These are phyloP conservation scores for Drosophila ironensis DNA, from an alignment of 1,140 invertebrate species.

Conservation along the genomic window DNA sequence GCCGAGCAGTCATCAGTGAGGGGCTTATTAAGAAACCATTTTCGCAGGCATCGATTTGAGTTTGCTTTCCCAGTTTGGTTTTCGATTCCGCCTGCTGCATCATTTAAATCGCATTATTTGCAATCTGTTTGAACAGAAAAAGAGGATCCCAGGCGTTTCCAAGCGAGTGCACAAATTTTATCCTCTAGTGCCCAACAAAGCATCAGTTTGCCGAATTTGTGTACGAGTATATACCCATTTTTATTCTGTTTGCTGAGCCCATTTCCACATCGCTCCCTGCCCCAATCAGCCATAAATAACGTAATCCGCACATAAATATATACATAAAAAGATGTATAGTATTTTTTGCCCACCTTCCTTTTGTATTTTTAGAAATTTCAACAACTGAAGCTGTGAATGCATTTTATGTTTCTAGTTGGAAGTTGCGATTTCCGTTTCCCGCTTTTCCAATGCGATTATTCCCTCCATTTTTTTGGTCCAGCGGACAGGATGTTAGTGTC, in stretches of 20 bases:
- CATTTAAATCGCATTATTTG: slow-evolving; percentile 35
- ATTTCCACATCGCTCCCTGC: not conserved
- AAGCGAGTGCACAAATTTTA: slow-evolving; percentile 33
- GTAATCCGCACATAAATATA: slow-evolving; percentile 45
- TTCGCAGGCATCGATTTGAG: not conserved
- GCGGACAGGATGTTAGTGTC: slow-evolving; percentile 13
- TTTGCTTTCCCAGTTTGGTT: not conserved
- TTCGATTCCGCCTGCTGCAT: not conserved
- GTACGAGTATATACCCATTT: slow-evolving; percentile 6
- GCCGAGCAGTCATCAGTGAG: not conserved
- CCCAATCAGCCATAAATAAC: slow-evolving; percentile 43
- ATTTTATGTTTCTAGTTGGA: slow-evolving; percentile 50
- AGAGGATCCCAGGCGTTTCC: slow-evolving; percentile 20
- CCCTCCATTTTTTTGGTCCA: not conserved
- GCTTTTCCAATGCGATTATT: slow-evolving; percentile 54
- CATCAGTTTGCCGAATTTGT: slow-evolving; percentile 19
- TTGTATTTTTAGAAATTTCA: slow-evolving; percentile 7
- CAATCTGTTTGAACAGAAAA: slow-evolving; percentile 22
- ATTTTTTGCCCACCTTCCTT: not conserved
- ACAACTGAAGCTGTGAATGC: slow-evolving; percentile 38
- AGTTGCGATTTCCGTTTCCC: slow-evolving; percentile 37
- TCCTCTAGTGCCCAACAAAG: slow-evolving; percentile 24
- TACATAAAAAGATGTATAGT: not conserved
- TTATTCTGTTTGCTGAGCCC: slow-evolving; percentile 15
- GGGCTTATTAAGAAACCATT: not conserved